Conservation (phyloP, 2,113 vertebrate species). For the Ginglymostoma cirratum region DNA sequence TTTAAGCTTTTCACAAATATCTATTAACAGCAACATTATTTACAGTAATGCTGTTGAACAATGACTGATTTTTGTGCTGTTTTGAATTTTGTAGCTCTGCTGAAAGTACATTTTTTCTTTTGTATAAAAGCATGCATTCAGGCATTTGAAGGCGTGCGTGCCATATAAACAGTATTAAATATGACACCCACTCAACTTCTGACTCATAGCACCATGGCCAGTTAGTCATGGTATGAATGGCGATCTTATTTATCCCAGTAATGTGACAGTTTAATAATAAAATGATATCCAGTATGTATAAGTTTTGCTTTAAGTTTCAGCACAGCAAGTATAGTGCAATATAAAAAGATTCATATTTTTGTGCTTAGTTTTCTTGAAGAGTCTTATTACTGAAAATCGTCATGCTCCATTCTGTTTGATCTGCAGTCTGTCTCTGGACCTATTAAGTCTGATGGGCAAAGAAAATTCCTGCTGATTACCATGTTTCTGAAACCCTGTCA, state of each 20-base stretch:
- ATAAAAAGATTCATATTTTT: background rate
- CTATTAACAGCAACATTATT: background rate
- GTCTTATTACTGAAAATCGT: background rate
- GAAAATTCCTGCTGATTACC: too few relatives aligned
- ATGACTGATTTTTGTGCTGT: background rate
- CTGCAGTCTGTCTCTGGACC: background rate
- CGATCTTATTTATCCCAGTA: background rate
- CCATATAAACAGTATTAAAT: background rate
- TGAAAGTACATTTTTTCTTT: background rate
- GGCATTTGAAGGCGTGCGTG: background rate
- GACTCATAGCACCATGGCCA: background rate
- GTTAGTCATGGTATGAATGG: background rate
- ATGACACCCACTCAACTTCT: background rate
- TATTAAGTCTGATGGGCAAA: too few relatives aligned
- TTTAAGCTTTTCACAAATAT: background rate
- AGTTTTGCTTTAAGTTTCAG: background rate
- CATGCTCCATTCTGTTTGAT: background rate
- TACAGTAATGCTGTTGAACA: background rate
- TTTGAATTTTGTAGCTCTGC: background rate
- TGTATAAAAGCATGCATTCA: slow-evolving; percentile 24
- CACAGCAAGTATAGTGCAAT: background rate
- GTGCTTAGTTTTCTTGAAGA: background rate
- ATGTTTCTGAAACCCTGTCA: too few relatives aligned
- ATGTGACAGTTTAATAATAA: slow-evolving; percentile 19
- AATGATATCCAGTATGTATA: too few relatives aligned